A percentile compares a stretch with the other conserved stretches of the same genome.
Evolutionary conservation across 2,113 vertebrate species (phyloP).

Genomic region (Brachyhypopomus occidentalis): DNA sequence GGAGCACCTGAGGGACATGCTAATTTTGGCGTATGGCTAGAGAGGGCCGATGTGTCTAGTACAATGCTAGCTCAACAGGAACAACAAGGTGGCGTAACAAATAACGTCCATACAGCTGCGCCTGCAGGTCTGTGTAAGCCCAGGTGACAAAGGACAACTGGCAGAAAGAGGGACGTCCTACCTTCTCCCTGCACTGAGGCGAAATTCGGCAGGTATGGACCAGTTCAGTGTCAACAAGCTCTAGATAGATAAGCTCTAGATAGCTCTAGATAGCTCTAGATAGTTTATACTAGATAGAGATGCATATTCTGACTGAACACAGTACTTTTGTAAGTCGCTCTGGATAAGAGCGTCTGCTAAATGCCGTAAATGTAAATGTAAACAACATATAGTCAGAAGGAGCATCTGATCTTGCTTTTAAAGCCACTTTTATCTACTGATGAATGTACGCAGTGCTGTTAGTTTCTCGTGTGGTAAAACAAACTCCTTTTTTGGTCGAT

Average conservation of each 20-base stretch:
- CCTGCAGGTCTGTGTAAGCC: not conserved
- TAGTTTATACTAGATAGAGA: too few species aligned
- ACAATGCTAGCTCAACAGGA: not conserved
- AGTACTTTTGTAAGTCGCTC: too few species aligned
- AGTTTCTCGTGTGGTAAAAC: slow-evolving; percentile 43
- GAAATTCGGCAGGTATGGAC: too few species aligned
- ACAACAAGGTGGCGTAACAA: not conserved
- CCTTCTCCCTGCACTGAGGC: too few species aligned
- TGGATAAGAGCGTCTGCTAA: too few species aligned
- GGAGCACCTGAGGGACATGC: slow-evolving; percentile 57
- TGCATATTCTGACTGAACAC: too few species aligned
- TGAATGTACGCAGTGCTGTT: slow-evolving; percentile 17
- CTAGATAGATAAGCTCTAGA: too few species aligned
- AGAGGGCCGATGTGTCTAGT: slow-evolving; percentile 55
- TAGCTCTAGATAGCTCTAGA: too few species aligned
- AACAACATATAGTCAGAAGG: too few species aligned
- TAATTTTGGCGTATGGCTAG: slow-evolving; percentile 72
- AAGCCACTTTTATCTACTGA: not conserved
- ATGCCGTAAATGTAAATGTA: too few species aligned
- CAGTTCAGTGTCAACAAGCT: too few species aligned
- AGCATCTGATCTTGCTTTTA: not conserved
- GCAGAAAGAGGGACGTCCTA: too few species aligned
- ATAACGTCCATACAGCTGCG: not conserved
- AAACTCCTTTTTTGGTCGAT: slow-evolving; percentile 27
- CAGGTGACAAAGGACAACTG: not conserved